Percentiles rank a stretch among this genome's conserved stretches.
These are phyloP conservation scores for Sisyra terminalis DNA, from an alignment of 2,888 invertebrate genomes.

Conservation along the genomic window DNA sequence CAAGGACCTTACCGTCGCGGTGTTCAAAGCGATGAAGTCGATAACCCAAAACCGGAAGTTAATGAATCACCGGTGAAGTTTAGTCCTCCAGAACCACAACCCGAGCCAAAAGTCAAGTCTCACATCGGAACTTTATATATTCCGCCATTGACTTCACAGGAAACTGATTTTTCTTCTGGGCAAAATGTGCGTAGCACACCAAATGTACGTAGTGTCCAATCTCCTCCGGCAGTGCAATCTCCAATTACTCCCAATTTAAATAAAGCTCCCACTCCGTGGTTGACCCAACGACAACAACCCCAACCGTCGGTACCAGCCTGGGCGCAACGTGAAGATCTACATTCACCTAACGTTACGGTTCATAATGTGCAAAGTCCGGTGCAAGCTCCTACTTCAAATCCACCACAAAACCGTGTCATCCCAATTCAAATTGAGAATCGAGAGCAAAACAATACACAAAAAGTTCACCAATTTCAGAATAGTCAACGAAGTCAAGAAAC, in stretches of 20 bases:
- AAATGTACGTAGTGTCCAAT: constrained; percentile 6
- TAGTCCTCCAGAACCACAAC: constrained; percentile 18
- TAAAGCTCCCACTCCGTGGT: constrained; percentile 44
- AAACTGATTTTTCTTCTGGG: constrained; percentile 5
- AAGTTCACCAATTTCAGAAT: constrained; percentile 4
- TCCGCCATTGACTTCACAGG: constrained; percentile 24
- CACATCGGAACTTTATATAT: constrained; percentile 37
- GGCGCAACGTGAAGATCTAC: constrained; percentile 21
- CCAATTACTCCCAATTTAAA: constrained; percentile 30
- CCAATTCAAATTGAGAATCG: constrained; percentile 39
- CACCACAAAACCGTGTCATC: constrained; percentile 25
- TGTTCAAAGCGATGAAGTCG: constrained; percentile 12
- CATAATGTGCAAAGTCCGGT: constrained; percentile 33
- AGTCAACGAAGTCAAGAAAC: neutral
- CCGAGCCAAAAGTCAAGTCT: constrained; percentile 19
- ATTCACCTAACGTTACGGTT: constrained; percentile 33
- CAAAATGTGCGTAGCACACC: constrained; percentile 3
- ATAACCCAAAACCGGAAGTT: constrained; percentile 19
- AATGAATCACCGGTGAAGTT: constrained; percentile 19
- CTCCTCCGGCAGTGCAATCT: constrained; percentile 11
- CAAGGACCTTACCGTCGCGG: constrained; percentile 34
- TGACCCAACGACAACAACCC: constrained; percentile 25
- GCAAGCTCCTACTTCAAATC: constrained; percentile 28
- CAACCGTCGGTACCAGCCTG: constrained; percentile 33
- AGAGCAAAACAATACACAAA: constrained; percentile 3